Evolutionary conservation across 2,113 vertebrate species (phyloP).

Genomic region (Saccopteryx bilineata): DNA sequence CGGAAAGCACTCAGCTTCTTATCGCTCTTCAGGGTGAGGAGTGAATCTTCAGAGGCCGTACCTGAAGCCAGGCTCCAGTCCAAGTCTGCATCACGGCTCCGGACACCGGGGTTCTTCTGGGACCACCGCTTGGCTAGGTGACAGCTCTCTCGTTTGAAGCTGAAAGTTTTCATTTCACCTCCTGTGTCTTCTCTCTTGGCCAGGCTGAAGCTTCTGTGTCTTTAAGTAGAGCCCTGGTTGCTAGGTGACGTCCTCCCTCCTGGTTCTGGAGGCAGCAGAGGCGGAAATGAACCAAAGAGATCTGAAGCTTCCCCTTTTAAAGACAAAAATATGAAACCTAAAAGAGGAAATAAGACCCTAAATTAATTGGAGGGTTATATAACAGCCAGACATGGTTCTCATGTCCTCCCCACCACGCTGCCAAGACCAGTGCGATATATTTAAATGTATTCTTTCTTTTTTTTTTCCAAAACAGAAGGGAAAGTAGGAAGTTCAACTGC

Average conservation of each 20-base stretch:
- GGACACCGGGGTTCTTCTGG: background rate
- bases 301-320: slow-evolving; percentile 42
- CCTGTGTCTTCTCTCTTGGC: slow-evolving; percentile 74
- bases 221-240: slow-evolving; percentile 72
- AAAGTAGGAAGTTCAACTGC: slow-evolving; percentile 33
- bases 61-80: background rate
- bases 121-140: background rate
- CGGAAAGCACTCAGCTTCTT: background rate
- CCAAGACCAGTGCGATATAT: slow-evolving; percentile 38
- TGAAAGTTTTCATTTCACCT: slow-evolving; percentile 66
- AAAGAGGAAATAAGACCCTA: slow-evolving; percentile 28
- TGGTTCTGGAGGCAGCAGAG: background rate
- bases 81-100: background rate
- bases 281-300: slow-evolving; percentile 30
- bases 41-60: background rate
- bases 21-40: background rate
- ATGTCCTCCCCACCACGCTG: background rate
- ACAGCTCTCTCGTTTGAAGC: slow-evolving; percentile 50
- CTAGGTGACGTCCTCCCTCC: slow-evolving; percentile 64
- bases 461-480: slow-evolving; percentile 20
- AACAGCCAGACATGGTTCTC: slow-evolving; percentile 33
- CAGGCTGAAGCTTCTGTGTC: slow-evolving; percentile 29
- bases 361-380: slow-evolving; percentile 65
- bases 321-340: slow-evolving; percentile 32
- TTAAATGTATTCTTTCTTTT: slow-evolving; percentile 33